Percentiles rank a stretch among this genome's conserved stretches.
phyloP scores from a whole-genome alignment of 2,888 invertebrate species.

The Tipula helvola region DNA sequence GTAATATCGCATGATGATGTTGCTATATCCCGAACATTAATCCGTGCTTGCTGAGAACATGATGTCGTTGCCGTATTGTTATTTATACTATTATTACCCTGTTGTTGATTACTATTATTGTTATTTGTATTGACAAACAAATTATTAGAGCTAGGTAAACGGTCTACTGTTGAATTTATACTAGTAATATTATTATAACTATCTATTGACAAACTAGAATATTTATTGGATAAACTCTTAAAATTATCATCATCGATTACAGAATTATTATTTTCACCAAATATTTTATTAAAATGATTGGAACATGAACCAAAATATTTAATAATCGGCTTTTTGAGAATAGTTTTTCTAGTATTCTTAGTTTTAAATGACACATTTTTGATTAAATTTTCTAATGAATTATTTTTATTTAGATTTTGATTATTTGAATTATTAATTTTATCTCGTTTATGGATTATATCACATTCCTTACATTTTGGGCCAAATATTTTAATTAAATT shows the following conservation, averaged over 20 bases:
- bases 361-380: constrained; percentile 17
- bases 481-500: constrained; percentile 15
- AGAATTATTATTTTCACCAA: not conserved
- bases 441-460: not conserved
- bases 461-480: constrained; percentile 15
- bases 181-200: not conserved
- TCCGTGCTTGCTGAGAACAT: constrained; percentile 70
- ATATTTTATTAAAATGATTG: constrained; percentile 14
- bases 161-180: not conserved
- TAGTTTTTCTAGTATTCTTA: constrained; percentile 15
- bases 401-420: not conserved
- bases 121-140: not conserved
- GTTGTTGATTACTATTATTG: constrained; percentile 12
- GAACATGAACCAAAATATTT: constrained; percentile 19
- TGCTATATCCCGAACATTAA: constrained; percentile 32
- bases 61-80: constrained; percentile 24
- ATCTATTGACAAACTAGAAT: not conserved
- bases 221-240: not conserved
- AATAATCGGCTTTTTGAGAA: constrained; percentile 20
- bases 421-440: not conserved
- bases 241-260: constrained; percentile 6
- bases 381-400: constrained; percentile 15
- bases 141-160: not conserved
- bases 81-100: not conserved
- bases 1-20: constrained; percentile 71